Base-by-base conservation (phyloP, 2,888 invertebrate genomes). In the Ceraclea dissimilis region DNA sequence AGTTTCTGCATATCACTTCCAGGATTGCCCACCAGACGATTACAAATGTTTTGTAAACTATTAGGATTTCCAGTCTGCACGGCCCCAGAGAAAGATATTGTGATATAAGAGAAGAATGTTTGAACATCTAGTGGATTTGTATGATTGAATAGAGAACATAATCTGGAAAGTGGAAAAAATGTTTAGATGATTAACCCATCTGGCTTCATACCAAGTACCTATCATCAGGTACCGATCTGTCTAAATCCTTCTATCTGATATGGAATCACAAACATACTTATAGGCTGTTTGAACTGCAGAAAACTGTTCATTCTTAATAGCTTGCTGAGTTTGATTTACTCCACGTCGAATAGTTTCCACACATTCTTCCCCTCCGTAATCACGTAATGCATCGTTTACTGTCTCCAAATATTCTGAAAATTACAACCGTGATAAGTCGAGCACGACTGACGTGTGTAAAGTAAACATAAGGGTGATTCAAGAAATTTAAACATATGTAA, bases 381-480 rank as follows among this genome's bases (percentile, higher is more conserved):
- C 62, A 0, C 67, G 65, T 2, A 82, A 67, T 0, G 79, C 78
- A 26, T 71, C 68, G 0, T 72, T 66, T 4, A 82, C 75, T 1
- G 78, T 72, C 54, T 80, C 79, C 59, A 79, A 68, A 64, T 81
- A 83, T 64, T 82, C 82, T 82, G 67, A 0, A 65, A 65, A 19
- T 61, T 31, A 31, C 31, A 11, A 31, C 6, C 6, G 31, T 31
- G 11, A 31, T 18, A n/a, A 10, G 19, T 20, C 11, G 19, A n/a
- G n/a, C n/a, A n/a, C n/a, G n/a, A n/a, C n/a, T n/a, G n/a, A n/a
- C n/a, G n/a, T 43, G 18, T 43, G 18, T 10, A 8, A 43, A 10
- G 11, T 5, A 10, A 43, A 16, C 10, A 6, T 18, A 43, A 43
- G 6, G 18, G 11, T 43, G 16, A 43, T 43, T 1, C 18, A 18